Base-by-base conservation (phyloP, 2,797 vertebrate genomes). In the Chiropotes sagulatus region DNA sequence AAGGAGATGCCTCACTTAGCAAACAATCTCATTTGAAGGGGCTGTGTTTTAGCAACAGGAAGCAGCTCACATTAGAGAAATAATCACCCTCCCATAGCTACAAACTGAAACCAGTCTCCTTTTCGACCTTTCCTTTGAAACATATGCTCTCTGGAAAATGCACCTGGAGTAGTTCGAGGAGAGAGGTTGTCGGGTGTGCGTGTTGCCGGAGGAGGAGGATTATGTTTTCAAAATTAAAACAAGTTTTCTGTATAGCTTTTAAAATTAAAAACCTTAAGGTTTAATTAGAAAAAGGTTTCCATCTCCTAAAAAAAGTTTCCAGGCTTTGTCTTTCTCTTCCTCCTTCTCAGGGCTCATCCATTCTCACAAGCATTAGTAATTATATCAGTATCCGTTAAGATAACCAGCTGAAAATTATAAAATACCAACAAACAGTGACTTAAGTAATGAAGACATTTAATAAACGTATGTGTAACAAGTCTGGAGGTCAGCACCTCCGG, bases 61-160 rank as follows among this genome's bases (percentile, higher is more conserved):
- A 81, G 33, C 81, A 88, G 92, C 90, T 57, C 81, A 73, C 73
- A 41, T 90, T 67, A 96, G 90, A 92, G 89, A 83, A 90, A 90
- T 80, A 92, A 85, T 89, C 85, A 58, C 52, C 85, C 57, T 93
- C 70, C 84, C 26, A 17, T 41, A 94, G 90, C 80, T 95, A 52
- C 87, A 72, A 28, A 64, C 52, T 80, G 88, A 95, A 94, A 92
- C 44, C 0, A 5, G 78, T 86, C 95, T 94, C 73, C 58, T 91
- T 88, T 88, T 10, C 57, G 96, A 96, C 97, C 93, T 97, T 96
- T 95, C 50, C 9, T 88, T 84, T 90, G 89, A 90, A 95, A 95
- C 28, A 78, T 17, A 89, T 0, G 48, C 93, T 96, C 72, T 93
- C 36, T 82, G 94, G 83, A 95, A 97, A 97, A 84, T 50, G 76